phyloP scores from a whole-genome alignment of 2,888 invertebrate species.

The Selenia dentaria region DNA sequence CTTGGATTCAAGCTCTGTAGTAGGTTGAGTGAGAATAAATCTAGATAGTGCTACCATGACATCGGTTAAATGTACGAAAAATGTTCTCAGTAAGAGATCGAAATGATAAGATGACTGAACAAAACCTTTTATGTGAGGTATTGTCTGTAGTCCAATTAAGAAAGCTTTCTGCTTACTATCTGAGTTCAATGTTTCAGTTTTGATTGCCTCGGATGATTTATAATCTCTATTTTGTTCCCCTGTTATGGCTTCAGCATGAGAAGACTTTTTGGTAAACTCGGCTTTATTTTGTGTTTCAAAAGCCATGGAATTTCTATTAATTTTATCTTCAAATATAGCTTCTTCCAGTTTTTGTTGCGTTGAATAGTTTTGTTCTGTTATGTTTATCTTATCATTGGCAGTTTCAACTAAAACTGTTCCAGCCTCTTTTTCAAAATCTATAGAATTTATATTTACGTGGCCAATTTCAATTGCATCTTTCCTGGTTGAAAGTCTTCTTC shows the following conservation, averaged over 20 bases:
- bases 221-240: slow-evolving; percentile 7
- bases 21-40: slow-evolving; percentile 61
- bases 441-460: slow-evolving; percentile 10
- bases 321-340: neutral
- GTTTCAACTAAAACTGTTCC: neutral
- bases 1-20: slow-evolving; percentile 31
- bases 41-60: slow-evolving; percentile 75
- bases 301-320: slow-evolving; percentile 3
- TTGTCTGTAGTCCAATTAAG: slow-evolving; percentile 64
- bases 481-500: slow-evolving; percentile 8
- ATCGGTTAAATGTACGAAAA: slow-evolving; percentile 75
- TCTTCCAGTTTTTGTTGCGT: slow-evolving; percentile 1
- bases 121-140: slow-evolving; percentile 64
- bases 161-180: slow-evolving; percentile 61
- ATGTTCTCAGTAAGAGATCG: slow-evolving; percentile 67
- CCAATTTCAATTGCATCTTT: slow-evolving; percentile 8
- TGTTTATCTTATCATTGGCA: neutral
- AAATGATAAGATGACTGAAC: slow-evolving; percentile 61
- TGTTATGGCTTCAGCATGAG: slow-evolving; percentile 6
- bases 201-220: slow-evolving; percentile 1
- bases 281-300: slow-evolving; percentile 17
- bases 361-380: neutral
- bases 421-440: slow-evolving; percentile 3
- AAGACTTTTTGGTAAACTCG: slow-evolving; percentile 2
- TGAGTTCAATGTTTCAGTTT: slow-evolving; percentile 8